Evolutionary conservation across 1,140 invertebrate species (phyloP).

Genomic region (Diorhabda sublineata): DNA sequence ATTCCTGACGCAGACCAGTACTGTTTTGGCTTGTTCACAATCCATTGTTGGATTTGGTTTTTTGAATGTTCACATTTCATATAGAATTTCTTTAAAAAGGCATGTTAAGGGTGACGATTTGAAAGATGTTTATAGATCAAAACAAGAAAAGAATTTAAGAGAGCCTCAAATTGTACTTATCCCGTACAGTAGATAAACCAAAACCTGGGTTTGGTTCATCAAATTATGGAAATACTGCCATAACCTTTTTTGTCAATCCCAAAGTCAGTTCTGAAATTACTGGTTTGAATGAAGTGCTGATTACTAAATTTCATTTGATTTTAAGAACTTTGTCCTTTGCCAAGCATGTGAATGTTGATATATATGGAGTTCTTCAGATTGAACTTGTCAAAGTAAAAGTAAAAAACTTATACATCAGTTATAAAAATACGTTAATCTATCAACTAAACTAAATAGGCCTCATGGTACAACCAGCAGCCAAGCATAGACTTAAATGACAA

Average conservation of each 20-base stretch:
- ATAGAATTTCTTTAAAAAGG: slow-evolving; percentile 12
- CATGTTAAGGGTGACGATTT: not conserved
- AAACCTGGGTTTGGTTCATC: slow-evolving; percentile 41
- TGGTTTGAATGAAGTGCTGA: not conserved
- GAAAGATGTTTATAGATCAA: slow-evolving; percentile 9
- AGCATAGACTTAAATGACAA: too few species aligned
- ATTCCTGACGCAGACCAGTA: too few species aligned
- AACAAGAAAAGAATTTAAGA: slow-evolving; percentile 15
- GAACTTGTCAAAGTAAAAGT: too few species aligned
- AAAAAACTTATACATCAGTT: too few species aligned
- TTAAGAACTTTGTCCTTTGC: not conserved
- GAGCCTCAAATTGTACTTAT: slow-evolving; percentile 26
- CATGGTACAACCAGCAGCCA: too few species aligned
- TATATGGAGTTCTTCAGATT: too few species aligned
- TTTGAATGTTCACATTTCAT: slow-evolving; percentile 17
- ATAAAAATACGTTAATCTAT: too few species aligned
- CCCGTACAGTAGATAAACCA: slow-evolving; percentile 38
- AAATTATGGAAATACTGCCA: slow-evolving; percentile 43
- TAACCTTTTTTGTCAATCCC: slow-evolving; percentile 5
- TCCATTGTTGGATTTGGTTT: slow-evolving; percentile 16
- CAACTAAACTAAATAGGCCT: too few species aligned
- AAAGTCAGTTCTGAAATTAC: slow-evolving; percentile 6
- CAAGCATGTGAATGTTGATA: too few species aligned
- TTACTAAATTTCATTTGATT: not conserved
- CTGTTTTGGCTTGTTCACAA: slow-evolving; percentile 13